Conservation (phyloP, 2,113 vertebrate species). For the Cyanistes caeruleus region DNA sequence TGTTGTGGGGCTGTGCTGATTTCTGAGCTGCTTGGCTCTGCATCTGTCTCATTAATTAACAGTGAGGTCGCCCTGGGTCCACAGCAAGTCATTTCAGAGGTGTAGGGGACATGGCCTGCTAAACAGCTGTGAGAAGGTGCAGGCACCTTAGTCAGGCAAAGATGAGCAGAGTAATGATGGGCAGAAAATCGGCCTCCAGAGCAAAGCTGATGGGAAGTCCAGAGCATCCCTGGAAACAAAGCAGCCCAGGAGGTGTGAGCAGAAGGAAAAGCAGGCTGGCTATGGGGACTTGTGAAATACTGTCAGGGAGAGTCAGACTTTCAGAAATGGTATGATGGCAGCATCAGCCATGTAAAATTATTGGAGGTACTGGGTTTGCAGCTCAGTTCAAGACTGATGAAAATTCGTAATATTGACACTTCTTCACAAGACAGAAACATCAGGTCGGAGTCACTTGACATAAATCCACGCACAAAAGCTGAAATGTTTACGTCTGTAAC, state of each 20-base stretch:
- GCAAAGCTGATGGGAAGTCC: background rate
- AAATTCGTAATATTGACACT: background rate
- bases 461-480: background rate
- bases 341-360: background rate
- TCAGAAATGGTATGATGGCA: background rate
- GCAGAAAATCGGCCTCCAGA: background rate
- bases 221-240: background rate
- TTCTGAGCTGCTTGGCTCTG: background rate
- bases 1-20: background rate
- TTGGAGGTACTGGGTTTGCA: background rate
- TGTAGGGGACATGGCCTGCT: background rate
- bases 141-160: background rate
- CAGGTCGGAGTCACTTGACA: rapidly evolving
- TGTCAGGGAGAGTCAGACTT: background rate
- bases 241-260: background rate
- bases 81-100: background rate
- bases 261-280: background rate
- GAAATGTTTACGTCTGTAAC: background rate
- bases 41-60: background rate
- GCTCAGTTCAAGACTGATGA: background rate
- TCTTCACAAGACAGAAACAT: background rate
- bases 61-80: background rate
- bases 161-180: background rate
- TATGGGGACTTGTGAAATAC: background rate
- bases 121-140: background rate